These are phyloP conservation scores for Dasyurus viverrinus DNA, from an alignment of 2,113 vertebrate species.

Conservation along the genomic window DNA sequence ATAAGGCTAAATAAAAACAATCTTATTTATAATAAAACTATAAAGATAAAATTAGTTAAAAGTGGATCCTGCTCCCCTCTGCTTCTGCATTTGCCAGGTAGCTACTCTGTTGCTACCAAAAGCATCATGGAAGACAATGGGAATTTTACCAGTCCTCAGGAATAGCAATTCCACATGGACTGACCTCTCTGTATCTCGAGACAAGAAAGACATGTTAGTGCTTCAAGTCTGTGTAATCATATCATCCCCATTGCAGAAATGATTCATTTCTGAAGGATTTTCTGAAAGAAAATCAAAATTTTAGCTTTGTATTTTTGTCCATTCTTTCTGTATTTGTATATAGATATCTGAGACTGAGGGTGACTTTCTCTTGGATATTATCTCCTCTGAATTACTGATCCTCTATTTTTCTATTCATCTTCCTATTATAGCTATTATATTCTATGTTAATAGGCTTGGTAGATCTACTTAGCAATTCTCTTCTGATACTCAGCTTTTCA, in stretches of 20 bases:
- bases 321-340: not conserved
- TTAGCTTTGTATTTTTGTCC: not conserved
- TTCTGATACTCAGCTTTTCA: not conserved
- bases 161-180: not conserved
- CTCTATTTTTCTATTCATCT: not conserved
- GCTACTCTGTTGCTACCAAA: not conserved
- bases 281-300: not conserved
- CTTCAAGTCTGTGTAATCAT: not conserved
- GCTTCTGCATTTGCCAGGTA: not conserved
- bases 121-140: not conserved
- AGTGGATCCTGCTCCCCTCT: not conserved
- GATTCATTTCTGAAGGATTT: not conserved
- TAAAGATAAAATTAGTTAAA: not conserved
- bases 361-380: not conserved
- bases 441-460: not conserved
- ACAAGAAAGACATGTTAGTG: not conserved
- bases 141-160: not conserved
- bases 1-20: not conserved
- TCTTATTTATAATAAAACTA: not conserved
- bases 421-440: not conserved
- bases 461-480: not conserved
- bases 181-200: not conserved
- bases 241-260: not conserved
- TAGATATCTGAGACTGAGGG: not conserved
- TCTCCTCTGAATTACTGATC: not conserved